Evolutionary conservation across 1,140 invertebrate genomes (phyloP).

Genomic region (Pinna nobilis): DNA sequence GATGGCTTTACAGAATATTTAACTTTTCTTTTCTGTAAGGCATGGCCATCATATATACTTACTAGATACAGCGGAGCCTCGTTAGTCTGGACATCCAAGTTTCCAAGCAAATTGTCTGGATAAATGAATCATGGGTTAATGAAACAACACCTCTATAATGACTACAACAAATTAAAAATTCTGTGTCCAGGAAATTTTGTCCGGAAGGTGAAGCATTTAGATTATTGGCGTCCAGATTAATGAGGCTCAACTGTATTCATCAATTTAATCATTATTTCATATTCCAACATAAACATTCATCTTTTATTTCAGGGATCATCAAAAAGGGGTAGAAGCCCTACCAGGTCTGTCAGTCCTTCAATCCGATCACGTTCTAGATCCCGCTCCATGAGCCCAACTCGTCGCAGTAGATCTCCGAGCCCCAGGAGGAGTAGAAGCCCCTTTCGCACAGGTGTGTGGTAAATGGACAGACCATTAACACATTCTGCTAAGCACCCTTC

Average conservation of each 20-base stretch:
- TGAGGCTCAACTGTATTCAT: too few species aligned
- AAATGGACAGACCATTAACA: constrained; percentile 6
- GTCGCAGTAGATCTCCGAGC: constrained; percentile 62
- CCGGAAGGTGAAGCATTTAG: too few species aligned
- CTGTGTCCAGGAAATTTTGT: too few species aligned
- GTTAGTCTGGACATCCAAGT: too few species aligned
- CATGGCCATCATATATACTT: too few species aligned
- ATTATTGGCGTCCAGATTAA: too few species aligned
- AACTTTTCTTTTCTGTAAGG: too few species aligned
- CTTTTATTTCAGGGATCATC: constrained; percentile 50
- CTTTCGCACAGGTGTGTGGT: constrained; percentile 42
- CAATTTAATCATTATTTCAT: background rate
- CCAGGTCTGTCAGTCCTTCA: constrained; percentile 51
- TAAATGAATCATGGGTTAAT: too few species aligned
- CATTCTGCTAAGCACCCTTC: background rate
- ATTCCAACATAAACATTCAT: background rate
- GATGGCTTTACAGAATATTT: too few species aligned
- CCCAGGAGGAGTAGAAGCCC: constrained; percentile 54
- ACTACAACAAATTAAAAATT: background rate
- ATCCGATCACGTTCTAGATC: constrained; percentile 49
- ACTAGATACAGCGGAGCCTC: too few species aligned
- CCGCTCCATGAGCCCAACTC: constrained; percentile 61
- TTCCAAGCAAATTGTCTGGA: too few species aligned
- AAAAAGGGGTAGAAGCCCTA: constrained; percentile 62
- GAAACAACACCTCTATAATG: too few species aligned